Percentiles rank a stretch among this genome's conserved stretches.
Evolutionary conservation across 2,888 invertebrate species (phyloP).

Genomic region (Campaea margaritaria): DNA sequence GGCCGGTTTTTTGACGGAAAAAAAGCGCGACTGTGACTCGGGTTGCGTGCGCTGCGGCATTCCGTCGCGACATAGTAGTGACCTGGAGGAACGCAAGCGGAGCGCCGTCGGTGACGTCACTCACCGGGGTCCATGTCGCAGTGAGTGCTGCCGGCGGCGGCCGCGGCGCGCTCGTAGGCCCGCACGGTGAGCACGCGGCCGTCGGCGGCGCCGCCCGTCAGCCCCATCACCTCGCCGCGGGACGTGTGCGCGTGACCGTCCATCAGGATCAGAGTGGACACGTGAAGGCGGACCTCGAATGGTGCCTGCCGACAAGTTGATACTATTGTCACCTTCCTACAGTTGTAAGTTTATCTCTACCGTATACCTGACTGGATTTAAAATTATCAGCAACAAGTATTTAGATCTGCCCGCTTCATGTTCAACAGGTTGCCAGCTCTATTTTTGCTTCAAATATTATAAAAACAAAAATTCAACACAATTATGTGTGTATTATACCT

Average conservation of each 20-base stretch:
- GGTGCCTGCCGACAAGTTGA: slow-evolving; percentile 81
- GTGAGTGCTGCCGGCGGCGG: slow-evolving; percentile 87
- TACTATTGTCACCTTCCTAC: neutral
- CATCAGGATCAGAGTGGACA: slow-evolving; percentile 87
- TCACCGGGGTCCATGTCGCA: slow-evolving; percentile 92
- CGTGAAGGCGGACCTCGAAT: slow-evolving; percentile 84
- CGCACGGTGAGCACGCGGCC: slow-evolving; percentile 45
- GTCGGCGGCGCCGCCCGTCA: slow-evolving; percentile 85
- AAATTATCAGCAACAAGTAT: neutral
- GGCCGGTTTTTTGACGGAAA: too few relatives aligned
- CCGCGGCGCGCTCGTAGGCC: slow-evolving; percentile 87
- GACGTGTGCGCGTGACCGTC: slow-evolving; percentile 90
- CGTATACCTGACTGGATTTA: neutral
- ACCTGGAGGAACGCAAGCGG: too few relatives aligned
- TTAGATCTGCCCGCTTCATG: too few relatives aligned
- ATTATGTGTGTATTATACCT: too few relatives aligned
- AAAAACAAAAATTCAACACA: too few relatives aligned
- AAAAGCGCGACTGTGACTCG: too few relatives aligned
- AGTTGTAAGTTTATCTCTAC: too few relatives aligned
- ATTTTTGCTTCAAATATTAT: too few relatives aligned
- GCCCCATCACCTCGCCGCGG: slow-evolving; percentile 90
- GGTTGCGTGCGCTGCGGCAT: too few relatives aligned
- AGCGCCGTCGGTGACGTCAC: neutral
- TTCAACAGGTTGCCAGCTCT: too few relatives aligned
- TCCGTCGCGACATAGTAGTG: too few relatives aligned